Evolutionary conservation across 2,888 invertebrate genomes (phyloP).

Genomic region (Athalia cordata): DNA sequence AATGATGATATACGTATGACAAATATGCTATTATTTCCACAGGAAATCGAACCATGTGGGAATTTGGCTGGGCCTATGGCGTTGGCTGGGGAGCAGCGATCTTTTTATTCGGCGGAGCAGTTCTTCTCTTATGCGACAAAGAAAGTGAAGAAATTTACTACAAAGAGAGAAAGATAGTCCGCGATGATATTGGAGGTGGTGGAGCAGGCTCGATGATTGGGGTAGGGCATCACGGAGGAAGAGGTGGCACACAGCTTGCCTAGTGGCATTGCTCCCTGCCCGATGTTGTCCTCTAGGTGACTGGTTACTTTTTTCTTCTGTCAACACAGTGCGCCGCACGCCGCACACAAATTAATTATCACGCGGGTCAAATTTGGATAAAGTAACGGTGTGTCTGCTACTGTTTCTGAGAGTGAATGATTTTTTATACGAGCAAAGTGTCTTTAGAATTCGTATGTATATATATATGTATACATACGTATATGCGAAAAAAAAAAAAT

Average conservation of each 20-base stretch:
- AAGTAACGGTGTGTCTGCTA: conserved; percentile 49
- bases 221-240: conserved; percentile 68
- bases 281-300: conserved; percentile 79
- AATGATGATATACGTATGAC: no score
- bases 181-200: conserved; percentile 75
- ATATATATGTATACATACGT: conserved; percentile 22
- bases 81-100: conserved; percentile 98
- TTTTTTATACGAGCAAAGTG: conserved; percentile 49
- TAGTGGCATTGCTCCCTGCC: conserved; percentile 83
- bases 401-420: conserved; percentile 49
- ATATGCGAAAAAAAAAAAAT: conserved; percentile 16
- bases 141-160: conserved; percentile 98
- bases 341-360: conserved; percentile 1
- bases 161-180: conserved; percentile 95
- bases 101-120: conserved; percentile 95
- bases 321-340: conserved; percentile 26
- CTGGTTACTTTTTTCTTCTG: conserved; percentile 39
- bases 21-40: conserved; percentile 42
- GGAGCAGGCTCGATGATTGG: conserved; percentile 71
- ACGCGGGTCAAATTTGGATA: conserved; percentile 45
- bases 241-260: conserved; percentile 74
- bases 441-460: conserved; percentile 24
- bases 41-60: conserved; percentile 95
- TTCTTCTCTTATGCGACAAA: conserved; percentile 96
- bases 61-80: conserved; percentile 99